Evolutionary conservation across 2,888 invertebrate species (phyloP).

Genomic region (Ormyrus rosae): DNA sequence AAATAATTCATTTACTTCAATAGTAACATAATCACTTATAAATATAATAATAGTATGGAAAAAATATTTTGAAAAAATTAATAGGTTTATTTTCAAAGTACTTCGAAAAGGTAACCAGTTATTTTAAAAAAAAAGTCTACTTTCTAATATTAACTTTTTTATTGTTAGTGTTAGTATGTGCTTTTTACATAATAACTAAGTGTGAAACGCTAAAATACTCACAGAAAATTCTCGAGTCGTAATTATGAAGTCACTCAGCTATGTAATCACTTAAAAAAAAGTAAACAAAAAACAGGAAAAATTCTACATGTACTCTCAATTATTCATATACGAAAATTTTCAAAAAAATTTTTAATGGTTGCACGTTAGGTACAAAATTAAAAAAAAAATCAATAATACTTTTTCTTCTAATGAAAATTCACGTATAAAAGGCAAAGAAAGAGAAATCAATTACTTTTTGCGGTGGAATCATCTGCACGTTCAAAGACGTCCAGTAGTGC

Average conservation of each 20-base stretch:
- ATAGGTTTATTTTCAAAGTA: too few species aligned
- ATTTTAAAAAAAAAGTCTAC: too few species aligned
- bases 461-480: not conserved
- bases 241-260: not conserved
- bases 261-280: slow-evolving; percentile 7
- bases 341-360: not conserved
- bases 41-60: too few species aligned
- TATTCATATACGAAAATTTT: too few species aligned
- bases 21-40: too few species aligned
- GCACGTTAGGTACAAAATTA: not conserved
- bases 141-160: too few species aligned
- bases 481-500: slow-evolving; percentile 17
- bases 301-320: not conserved
- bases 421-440: not conserved
- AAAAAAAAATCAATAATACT: not conserved
- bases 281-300: not conserved
- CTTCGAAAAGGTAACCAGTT: too few species aligned
- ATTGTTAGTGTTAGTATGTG: not conserved
- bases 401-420: not conserved
- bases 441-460: not conserved
- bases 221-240: not conserved
- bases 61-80: too few species aligned
- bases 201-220: not conserved
- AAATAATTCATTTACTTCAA: too few species aligned
- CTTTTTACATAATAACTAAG: not conserved